Evolutionary conservation across 2,888 invertebrate species (phyloP), one percentile per base, ranked within the genome.

Genomic region (Leptinotarsa haldemani): DNA sequence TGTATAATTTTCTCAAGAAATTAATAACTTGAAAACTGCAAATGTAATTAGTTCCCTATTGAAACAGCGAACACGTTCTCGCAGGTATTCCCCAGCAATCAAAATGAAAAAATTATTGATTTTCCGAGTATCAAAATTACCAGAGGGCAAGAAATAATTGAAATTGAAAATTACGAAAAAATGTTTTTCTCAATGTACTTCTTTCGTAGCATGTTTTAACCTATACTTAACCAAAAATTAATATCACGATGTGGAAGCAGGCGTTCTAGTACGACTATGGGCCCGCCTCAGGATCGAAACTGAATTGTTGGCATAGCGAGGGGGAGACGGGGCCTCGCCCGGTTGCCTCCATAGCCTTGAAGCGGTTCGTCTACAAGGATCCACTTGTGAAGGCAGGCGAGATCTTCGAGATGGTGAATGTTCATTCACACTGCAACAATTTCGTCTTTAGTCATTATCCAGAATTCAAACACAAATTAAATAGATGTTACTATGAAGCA

Each of bases 341-440:
- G 85, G 84, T 79, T 83, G 83, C 73, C 85, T 80, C 85, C 85
- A 85, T 65, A 85, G 79, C 73, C 82, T 81, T 64, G 83, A 77
- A 20, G 81, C 75, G 16, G 80, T 76, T 48, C 77, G 79, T 71
- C 77, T 81, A 69, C 77, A 64, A 20, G 78, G 66, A 52, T 82
- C 75, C 46, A 52, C 66, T 16, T 64, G 69, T 22, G 79, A 78
- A 46, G 82, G 80, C 52, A 82, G 82, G 75, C 83, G 84, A 67
- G 82, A 83, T 79, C 82, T 83, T 73, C 82, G 79, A 47, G 65
- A 61, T 15, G 69, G 50, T 53, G 79, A 71, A 66, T 76, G 77
- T 82, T 87, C 86, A 86, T 79, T 87, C 86, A 80, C 85, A 86
- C 87, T 87, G 84, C 66, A 80, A 82, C 76, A 77, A 80, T 13